These are phyloP conservation scores for Nemotelus nigrinus DNA, from an alignment of 2,888 invertebrate species.

Conservation along the genomic window DNA sequence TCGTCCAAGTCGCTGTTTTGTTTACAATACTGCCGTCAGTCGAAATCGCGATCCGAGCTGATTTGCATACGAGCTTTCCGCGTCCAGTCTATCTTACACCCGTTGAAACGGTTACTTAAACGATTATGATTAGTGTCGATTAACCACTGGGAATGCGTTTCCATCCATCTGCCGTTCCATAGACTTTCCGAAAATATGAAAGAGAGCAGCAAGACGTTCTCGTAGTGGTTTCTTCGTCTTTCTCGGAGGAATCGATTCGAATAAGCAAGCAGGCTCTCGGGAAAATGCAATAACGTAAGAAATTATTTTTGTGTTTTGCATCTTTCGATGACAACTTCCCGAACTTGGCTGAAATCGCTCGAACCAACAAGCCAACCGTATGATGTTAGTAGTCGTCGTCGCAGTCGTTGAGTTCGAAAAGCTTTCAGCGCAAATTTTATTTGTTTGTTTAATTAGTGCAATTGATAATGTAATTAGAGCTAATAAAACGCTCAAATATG, in stretches of 20 bases:
- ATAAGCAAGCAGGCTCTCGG: background rate
- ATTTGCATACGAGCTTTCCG: conserved; percentile 17
- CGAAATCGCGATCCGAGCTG: conserved; percentile 22
- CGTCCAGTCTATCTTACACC: too few relatives aligned
- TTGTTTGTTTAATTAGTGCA: too few relatives aligned
- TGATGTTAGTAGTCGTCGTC: too few relatives aligned
- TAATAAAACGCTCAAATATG: too few relatives aligned
- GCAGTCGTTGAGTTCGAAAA: too few relatives aligned
- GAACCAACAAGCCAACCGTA: too few relatives aligned
- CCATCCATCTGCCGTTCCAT: background rate
- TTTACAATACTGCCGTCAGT: conserved; percentile 40
- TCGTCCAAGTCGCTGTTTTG: conserved; percentile 33
- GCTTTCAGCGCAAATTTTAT: too few relatives aligned
- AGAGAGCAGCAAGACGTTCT: conserved; percentile 2
- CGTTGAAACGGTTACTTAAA: too few relatives aligned
- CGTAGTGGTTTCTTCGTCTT: background rate
- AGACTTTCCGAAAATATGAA: conserved; percentile 12
- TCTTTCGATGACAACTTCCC: too few relatives aligned
- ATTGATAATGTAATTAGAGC: too few relatives aligned
- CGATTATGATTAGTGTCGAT: background rate
- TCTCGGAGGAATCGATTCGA: background rate
- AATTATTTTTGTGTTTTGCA: background rate
- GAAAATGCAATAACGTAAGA: conserved; percentile 26
- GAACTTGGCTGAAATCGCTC: too few relatives aligned
- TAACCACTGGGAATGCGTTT: conserved; percentile 28